These are phyloP conservation scores for Teleopsis dalmanni DNA, from an alignment of 1,140 invertebrate species.

Conservation along the genomic window DNA sequence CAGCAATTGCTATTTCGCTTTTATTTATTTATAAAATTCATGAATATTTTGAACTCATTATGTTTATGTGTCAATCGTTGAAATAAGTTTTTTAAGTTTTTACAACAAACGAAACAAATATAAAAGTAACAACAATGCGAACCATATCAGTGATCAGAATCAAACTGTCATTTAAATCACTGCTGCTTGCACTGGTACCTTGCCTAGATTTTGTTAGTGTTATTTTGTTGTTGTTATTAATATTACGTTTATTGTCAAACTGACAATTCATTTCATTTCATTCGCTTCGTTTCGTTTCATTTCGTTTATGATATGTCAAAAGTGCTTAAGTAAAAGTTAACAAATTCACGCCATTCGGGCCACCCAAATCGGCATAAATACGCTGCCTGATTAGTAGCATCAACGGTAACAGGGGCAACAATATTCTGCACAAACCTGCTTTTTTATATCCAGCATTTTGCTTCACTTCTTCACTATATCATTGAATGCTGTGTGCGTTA, in stretches of 20 bases:
- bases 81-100: conserved; percentile 4
- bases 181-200: too few species aligned
- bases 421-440: too few species aligned
- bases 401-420: too few species aligned
- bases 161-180: conserved; percentile 12
- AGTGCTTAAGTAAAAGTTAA: conserved; percentile 30
- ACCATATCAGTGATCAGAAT: background rate
- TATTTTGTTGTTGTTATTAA: background rate
- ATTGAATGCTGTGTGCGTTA: too few species aligned
- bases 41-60: too few species aligned
- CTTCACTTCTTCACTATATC: too few species aligned
- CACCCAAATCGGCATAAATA: conserved; percentile 27
- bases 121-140: conserved; percentile 4
- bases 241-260: background rate
- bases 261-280: background rate
- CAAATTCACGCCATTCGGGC: conserved; percentile 43
- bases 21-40: too few species aligned
- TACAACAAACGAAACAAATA: background rate
- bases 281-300: background rate
- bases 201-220: too few species aligned
- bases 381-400: too few species aligned
- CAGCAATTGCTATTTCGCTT: too few species aligned
- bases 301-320: conserved; percentile 5
- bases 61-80: conserved; percentile 8
- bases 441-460: too few species aligned